Percentiles rank a stretch among this genome's conserved stretches.
These are phyloP conservation scores for Drosophila nebulosa DNA, from an alignment of 1,140 invertebrate genomes.

Conservation along the genomic window DNA sequence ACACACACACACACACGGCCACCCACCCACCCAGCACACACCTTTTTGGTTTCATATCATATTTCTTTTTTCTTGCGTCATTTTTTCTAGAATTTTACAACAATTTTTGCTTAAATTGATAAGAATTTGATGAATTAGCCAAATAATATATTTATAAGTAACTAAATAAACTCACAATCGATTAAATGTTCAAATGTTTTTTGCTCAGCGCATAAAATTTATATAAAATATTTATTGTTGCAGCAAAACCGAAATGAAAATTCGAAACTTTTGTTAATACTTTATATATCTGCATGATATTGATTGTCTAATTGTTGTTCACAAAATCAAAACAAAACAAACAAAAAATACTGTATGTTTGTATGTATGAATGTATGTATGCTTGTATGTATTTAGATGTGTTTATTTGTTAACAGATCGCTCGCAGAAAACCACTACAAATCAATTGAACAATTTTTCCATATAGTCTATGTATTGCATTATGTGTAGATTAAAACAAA, in stretches of 20 bases:
- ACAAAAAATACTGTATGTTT: constrained; percentile 12
- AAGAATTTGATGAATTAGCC: constrained; percentile 23
- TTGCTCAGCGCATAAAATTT: constrained; percentile 20
- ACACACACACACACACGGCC: background rate
- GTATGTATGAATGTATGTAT: constrained; percentile 12
- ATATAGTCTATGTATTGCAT: constrained; percentile 60
- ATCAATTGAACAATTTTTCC: constrained; percentile 27
- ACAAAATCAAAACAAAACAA: background rate
- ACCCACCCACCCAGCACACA: constrained; percentile 6
- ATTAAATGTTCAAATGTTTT: constrained; percentile 29
- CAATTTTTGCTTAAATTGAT: constrained; percentile 13
- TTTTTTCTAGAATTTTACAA: constrained; percentile 5
- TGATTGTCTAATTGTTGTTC: constrained; percentile 61
- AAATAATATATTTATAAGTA: constrained; percentile 32
- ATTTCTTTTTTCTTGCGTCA: background rate
- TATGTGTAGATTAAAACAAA: constrained; percentile 24
- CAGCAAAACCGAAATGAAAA: constrained; percentile 7
- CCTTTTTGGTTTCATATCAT: constrained; percentile 30
- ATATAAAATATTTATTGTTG: constrained; percentile 10
- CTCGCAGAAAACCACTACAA: background rate
- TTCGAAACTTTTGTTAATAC: constrained; percentile 6
- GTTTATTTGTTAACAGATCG: constrained; percentile 2
- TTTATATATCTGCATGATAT: constrained; percentile 42
- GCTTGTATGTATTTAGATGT: constrained; percentile 42
- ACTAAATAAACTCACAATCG: constrained; percentile 1